phyloP scores from a whole-genome alignment of 1,140 invertebrate genomes.

The Platorchestia sp. region DNA sequence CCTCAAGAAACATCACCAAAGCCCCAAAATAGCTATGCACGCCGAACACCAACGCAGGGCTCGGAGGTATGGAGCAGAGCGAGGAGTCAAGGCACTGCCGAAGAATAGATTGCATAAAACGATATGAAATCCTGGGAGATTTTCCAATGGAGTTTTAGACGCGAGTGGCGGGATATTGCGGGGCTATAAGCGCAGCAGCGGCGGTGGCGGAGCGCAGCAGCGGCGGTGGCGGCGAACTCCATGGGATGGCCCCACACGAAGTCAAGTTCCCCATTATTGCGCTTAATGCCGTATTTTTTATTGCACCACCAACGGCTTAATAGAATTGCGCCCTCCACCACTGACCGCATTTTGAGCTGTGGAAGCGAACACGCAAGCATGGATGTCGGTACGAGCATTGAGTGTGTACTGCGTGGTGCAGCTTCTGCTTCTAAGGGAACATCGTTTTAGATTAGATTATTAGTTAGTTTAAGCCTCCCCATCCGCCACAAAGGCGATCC shows the following conservation, averaged over 20 bases:
- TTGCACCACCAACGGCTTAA: neutral
- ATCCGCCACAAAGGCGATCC: too few relatives aligned
- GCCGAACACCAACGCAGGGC: neutral
- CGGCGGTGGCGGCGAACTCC: neutral
- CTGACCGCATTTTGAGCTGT: neutral
- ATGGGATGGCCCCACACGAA: neutral
- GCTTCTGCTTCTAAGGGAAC: too few relatives aligned
- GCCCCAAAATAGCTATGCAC: neutral
- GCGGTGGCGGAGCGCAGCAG: neutral
- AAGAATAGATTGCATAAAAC: neutral
- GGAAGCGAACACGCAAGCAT: neutral
- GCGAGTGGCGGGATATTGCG: neutral
- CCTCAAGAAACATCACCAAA: neutral
- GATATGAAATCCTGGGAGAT: neutral
- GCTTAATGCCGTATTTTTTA: neutral
- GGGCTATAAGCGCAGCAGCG: neutral
- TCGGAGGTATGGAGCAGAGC: neutral
- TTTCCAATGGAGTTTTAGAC: constrained; percentile 18
- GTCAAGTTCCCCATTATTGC: constrained; percentile 16
- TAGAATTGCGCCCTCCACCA: neutral
- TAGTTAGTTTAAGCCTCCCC: too few relatives aligned
- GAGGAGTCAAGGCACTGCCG: neutral
- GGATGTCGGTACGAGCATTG: neutral
- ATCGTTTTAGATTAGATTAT: too few relatives aligned
- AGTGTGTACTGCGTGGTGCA: neutral